Conservation (phyloP, 1,140 invertebrate genomes). For the Neocloeon triangulifer region DNA sequence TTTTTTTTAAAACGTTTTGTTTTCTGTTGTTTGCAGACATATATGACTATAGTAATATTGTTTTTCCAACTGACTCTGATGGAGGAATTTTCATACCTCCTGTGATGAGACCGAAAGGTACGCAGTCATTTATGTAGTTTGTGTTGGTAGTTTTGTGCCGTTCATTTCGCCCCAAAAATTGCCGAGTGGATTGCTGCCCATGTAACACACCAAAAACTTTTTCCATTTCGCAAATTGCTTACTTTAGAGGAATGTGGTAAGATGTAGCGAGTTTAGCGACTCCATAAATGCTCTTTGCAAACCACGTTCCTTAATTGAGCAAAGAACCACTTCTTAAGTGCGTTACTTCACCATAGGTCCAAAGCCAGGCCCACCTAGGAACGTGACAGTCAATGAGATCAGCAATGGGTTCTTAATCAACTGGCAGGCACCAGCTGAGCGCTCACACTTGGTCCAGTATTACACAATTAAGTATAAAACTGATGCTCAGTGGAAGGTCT, state of each 20-base stretch:
- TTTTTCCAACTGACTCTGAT: conserved; percentile 54
- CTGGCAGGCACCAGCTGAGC: conserved; percentile 65
- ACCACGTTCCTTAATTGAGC: too few species aligned
- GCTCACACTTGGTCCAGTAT: conserved; percentile 57
- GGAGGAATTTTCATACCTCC: conserved; percentile 44
- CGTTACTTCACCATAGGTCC: conserved; percentile 37
- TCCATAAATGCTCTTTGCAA: too few species aligned
- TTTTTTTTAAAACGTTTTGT: neutral
- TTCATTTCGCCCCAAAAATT: too few species aligned
- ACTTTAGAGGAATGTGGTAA: too few species aligned
- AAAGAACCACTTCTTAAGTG: conserved; percentile 10
- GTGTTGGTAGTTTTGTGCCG: too few species aligned
- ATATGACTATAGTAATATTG: conserved; percentile 50
- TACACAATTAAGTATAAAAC: conserved; percentile 81
- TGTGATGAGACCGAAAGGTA: conserved; percentile 50
- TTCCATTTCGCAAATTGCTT: too few species aligned
- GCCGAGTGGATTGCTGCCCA: too few species aligned
- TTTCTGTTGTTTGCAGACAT: conserved; percentile 36
- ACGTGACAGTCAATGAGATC: conserved; percentile 67
- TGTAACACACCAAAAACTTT: too few species aligned
- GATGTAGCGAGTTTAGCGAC: too few species aligned
- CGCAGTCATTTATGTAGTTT: too few species aligned
- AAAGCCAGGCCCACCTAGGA: conserved; percentile 63
- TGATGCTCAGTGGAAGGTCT: conserved; percentile 63
- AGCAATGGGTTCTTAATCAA: conserved; percentile 69